These are phyloP conservation scores for Clupea harengus DNA, from an alignment of 2,113 vertebrate species.

Conservation along the genomic window DNA sequence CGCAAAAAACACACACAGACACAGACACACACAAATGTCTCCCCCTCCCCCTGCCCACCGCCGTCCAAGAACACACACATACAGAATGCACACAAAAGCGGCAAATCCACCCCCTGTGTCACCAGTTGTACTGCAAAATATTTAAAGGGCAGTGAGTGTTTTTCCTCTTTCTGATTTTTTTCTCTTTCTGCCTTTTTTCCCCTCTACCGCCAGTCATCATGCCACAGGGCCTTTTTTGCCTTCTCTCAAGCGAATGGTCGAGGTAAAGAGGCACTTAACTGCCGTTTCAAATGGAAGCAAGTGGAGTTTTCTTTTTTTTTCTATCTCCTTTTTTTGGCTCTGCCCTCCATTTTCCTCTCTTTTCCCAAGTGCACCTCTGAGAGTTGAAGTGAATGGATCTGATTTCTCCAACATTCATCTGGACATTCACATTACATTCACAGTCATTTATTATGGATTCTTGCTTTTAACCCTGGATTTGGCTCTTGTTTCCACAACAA, in stretches of 20 bases:
- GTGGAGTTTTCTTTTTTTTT: constrained; percentile 52
- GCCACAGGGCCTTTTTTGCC: constrained; percentile 55
- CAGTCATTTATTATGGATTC: constrained; percentile 34
- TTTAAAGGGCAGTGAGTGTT: constrained; percentile 43
- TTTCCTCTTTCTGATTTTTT: not conserved
- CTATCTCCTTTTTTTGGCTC: constrained; percentile 29
- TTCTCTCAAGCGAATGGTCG: constrained; percentile 57
- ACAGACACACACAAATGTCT: constrained; percentile 35
- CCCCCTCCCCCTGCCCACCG: constrained; percentile 30
- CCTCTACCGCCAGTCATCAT: constrained; percentile 43
- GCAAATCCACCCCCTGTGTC: constrained; percentile 37
- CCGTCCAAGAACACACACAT: constrained; percentile 40
- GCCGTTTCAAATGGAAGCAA: constrained; percentile 50
- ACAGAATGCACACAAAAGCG: constrained; percentile 28
- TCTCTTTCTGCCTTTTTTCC: not conserved
- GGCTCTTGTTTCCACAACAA: not conserved
- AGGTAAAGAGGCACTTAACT: constrained; percentile 73
- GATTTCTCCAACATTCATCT: constrained; percentile 57
- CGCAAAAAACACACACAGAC: no score
- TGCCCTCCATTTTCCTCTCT: constrained; percentile 55
- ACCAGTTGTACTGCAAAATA: constrained; percentile 28
- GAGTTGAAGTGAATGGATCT: constrained; percentile 51
- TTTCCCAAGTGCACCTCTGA: constrained; percentile 62
- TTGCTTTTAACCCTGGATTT: not conserved
- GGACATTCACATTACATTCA: constrained; percentile 24